Evolutionary conservation across 2,113 vertebrate genomes (phyloP), one percentile per base, ranked within the genome.

Genomic region (Hepsetus odoe): DNA sequence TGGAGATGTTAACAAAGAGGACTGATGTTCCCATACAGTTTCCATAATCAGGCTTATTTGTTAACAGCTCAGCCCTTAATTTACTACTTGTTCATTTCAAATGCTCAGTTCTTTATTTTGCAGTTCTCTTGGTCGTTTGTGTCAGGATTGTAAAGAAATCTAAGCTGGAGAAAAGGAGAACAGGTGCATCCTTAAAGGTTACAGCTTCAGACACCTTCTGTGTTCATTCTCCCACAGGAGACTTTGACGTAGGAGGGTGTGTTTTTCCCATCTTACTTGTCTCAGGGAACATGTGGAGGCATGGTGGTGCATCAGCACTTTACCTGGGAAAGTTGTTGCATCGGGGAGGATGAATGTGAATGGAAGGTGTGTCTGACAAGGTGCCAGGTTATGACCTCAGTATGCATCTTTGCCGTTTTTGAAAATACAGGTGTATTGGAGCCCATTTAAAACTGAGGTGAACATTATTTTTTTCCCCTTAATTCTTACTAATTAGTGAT

Each of bases 221-320:
- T 73, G 61, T n/a, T 30, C 22, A 26, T 16, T 55, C 24, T 76
- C 42, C 32, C 32, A 4, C 20, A 72, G 62, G 18, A 35, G 26
- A 20, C 6, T 68, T 26, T 77, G 20, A 71, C 5, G 20, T 16
- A 20, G 20, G 7, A 9, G 22, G 72, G 55, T 22, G 66, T 73
- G 62, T 51, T 20, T 78, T 65, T 49, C 44, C 58, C 24, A 20
- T 59, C 30, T 66, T 67, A 3, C 33, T 77, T 22, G 42, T 22
- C 56, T 35, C 44, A 56, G 4, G 3, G 58, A 74, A 40, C 75
- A 22, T 81, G 82, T 78, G 71, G 40, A 58, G 64, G 66, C 75
- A 62, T 65, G 74, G 26, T 44, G 22, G 7, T 33, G 38, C 35
- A 20, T 33, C 22, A 56, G 24, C 26, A 32, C 12, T n/a, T 66